These are phyloP conservation scores for Nothoprocta perdicaria DNA, from an alignment of 2,113 vertebrate species.

Conservation along the genomic window DNA sequence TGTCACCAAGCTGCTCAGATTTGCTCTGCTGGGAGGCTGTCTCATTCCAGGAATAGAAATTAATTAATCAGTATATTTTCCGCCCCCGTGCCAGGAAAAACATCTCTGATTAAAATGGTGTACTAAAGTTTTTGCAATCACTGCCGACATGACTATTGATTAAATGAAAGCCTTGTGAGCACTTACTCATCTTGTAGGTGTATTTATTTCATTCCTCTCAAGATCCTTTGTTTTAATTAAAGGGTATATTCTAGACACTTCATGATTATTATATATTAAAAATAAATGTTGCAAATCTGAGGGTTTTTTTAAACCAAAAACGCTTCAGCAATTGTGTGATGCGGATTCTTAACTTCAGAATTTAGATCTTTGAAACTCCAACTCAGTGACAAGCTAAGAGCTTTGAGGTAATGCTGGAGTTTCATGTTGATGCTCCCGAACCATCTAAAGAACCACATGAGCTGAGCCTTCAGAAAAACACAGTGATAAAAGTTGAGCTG, in stretches of 20 bases:
- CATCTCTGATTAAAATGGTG: constrained; percentile 75
- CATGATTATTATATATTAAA: not conserved
- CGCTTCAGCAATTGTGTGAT: accelerated
- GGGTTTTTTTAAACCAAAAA: not conserved
- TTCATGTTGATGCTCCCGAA: not conserved
- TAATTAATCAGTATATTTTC: constrained; percentile 78
- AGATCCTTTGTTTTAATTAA: constrained; percentile 53
- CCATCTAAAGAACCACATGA: not conserved
- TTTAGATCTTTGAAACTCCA: not conserved
- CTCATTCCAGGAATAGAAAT: constrained; percentile 77
- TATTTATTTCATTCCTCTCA: constrained; percentile 42
- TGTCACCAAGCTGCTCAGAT: constrained; percentile 59
- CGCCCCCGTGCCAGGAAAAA: constrained; percentile 56
- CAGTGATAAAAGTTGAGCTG: not conserved
- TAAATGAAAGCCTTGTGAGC: constrained; percentile 63
- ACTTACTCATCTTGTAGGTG: constrained; percentile 41
- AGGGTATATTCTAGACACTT: not conserved
- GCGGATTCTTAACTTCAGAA: not conserved
- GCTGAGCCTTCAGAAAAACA: not conserved
- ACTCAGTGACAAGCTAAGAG: not conserved
- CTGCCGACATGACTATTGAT: constrained; percentile 63
- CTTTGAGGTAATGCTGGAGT: not conserved
- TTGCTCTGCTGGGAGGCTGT: constrained; percentile 61
- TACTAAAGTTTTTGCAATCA: constrained; percentile 67
- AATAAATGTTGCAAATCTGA: not conserved